Percentiles rank a stretch among this genome's conserved stretches.
Evolutionary conservation across 2,113 vertebrate species (phyloP).

Genomic region (Sminthopsis crassicaudata): DNA sequence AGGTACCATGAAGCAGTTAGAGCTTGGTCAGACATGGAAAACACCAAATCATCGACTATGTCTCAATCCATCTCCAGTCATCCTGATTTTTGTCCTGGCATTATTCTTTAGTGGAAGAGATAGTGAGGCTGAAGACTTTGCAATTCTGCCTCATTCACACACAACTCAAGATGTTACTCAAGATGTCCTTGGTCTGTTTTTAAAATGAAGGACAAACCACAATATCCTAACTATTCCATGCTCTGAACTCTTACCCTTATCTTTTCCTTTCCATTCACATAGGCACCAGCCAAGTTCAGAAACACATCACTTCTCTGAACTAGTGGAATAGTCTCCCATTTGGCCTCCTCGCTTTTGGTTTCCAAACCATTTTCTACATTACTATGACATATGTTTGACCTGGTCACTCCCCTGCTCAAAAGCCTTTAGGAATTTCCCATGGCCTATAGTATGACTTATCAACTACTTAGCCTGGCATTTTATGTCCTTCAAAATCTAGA

Average conservation of each 20-base stretch:
- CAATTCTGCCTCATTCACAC: no score
- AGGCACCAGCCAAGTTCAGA: no score
- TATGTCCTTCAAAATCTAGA: not conserved
- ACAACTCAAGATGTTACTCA: no score
- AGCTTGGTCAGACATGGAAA: no score
- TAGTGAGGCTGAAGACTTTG: no score
- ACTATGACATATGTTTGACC: not conserved
- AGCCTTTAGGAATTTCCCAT: not conserved
- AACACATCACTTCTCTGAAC: not conserved
- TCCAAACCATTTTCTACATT: not conserved
- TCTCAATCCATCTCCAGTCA: no score
- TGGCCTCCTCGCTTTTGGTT: fast-evolving
- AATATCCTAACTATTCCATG: not conserved
- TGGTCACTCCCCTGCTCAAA: not conserved
- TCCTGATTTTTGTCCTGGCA: no score
- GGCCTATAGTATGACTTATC: not conserved
- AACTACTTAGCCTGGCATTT: not conserved
- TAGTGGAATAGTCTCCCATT: not conserved
- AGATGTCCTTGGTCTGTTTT: no score
- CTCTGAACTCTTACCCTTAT: not conserved
- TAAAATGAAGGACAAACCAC: no score
- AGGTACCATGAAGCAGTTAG: no score
- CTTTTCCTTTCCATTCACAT: not conserved
- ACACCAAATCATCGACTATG: no score
- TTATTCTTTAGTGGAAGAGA: no score